A percentile compares a stretch with the other conserved stretches of the same genome.
Conservation (phyloP, 2,797 vertebrate species). For the Lindbergichthys nudifrons region DNA sequence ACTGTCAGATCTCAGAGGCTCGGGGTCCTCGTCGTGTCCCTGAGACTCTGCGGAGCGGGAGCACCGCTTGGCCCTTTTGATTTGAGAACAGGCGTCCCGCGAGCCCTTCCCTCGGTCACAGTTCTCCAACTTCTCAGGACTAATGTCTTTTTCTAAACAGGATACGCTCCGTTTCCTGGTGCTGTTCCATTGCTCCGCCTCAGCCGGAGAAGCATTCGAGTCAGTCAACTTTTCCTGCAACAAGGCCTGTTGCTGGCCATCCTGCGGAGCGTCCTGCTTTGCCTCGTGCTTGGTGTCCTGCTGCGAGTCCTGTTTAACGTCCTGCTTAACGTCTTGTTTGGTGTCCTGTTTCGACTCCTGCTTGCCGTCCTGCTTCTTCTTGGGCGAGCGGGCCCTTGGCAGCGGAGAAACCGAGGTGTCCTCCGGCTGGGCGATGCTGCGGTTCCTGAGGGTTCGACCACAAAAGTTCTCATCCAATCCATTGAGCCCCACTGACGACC, state of each 20-base stretch:
- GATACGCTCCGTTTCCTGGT: conserved; percentile 92
- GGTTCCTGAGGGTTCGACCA: conserved; percentile 99
- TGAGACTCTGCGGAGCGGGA: conserved; percentile 90
- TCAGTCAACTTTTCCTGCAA: conserved; percentile 87
- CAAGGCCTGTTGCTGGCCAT: conserved; percentile 55
- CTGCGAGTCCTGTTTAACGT: conserved; percentile 11
- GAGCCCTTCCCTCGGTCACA: conserved; percentile 83
- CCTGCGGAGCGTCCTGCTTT: conserved; percentile 45
- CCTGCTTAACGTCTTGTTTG: conserved; percentile 36
- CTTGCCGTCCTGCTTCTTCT: conserved; percentile 87
- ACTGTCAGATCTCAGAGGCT: conserved; percentile 83
- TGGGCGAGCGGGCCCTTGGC: conserved; percentile 94
- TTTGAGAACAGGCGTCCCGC: conserved; percentile 86
- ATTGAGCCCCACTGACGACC: conserved; percentile 99
- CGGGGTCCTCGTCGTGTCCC: conserved; percentile 88
- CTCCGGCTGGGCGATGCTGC: conserved; percentile 97
- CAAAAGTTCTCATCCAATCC: conserved; percentile 99
- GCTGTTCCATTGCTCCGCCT: conserved; percentile 89
- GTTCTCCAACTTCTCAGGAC: conserved; percentile 88
- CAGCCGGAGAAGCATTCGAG: conserved; percentile 82
- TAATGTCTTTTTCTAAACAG: conserved; percentile 90
- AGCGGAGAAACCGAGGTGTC: conserved; percentile 90
- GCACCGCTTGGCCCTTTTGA: conserved; percentile 93
- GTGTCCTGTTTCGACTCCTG: conserved; percentile 31
- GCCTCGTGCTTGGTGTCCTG: conserved; percentile 38